Evolutionary conservation across 1,140 invertebrate genomes (phyloP).

Genomic region (Teleogryllus occipitalis): DNA sequence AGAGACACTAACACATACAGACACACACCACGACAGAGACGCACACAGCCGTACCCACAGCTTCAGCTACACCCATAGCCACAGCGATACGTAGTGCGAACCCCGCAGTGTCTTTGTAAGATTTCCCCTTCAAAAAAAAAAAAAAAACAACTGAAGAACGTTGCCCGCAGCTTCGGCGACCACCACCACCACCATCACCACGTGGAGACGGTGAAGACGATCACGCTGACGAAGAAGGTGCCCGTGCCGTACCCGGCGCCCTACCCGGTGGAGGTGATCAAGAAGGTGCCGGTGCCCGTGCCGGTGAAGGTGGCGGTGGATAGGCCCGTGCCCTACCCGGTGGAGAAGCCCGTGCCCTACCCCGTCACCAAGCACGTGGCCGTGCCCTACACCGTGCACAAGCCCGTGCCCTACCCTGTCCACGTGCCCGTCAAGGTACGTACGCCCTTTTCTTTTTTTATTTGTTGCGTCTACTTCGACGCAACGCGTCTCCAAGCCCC

Average conservation of each 20-base stretch:
- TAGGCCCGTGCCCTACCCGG: constrained; percentile 17
- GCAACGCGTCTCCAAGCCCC: too few relatives aligned
- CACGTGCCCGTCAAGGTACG: constrained; percentile 48
- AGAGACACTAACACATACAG: too few relatives aligned
- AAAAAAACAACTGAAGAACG: too few relatives aligned
- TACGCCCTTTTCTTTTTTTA: too few relatives aligned
- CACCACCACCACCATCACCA: not conserved
- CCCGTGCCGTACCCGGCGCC: constrained; percentile 44
- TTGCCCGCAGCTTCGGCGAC: not conserved
- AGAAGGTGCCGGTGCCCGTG: constrained; percentile 18
- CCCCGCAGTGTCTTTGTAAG: too few relatives aligned
- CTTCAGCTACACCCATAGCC: not conserved
- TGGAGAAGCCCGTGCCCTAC: constrained; percentile 27
- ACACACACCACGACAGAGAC: not conserved
- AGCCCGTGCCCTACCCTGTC: constrained; percentile 32
- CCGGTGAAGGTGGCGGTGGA: constrained; percentile 15
- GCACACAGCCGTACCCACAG: not conserved
- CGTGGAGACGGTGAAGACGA: constrained; percentile 24
- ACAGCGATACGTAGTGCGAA: too few relatives aligned
- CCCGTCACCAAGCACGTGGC: constrained; percentile 37
- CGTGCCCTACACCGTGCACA: constrained; percentile 36
- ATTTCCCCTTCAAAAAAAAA: too few relatives aligned
- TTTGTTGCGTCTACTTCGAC: too few relatives aligned
- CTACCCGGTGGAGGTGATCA: constrained; percentile 13
- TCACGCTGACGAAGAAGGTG: constrained; percentile 59